Evolutionary conservation across 2,113 vertebrate species (phyloP).

Genomic region (Oryctolagus cuniculus): mOryCun1.1 NC_091432.1:3209501-3210000

Average conservation of each 20-base stretch:
- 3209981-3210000: constrained; percentile 57
- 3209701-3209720: too few relatives aligned
- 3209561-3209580: not conserved
- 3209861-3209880: constrained; percentile 74
- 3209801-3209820: constrained; percentile 22
- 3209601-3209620: too few relatives aligned
- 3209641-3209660: too few relatives aligned
- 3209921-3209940: constrained; percentile 62
- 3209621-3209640: too few relatives aligned
- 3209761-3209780: not conserved
- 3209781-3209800: too few relatives aligned
- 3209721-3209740: too few relatives aligned
- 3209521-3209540: not conserved
- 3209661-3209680: not conserved
- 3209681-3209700: not conserved
- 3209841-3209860: constrained; percentile 58
- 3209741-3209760: not conserved
- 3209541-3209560: not conserved
- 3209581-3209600: not conserved
- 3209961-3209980: constrained; percentile 65
- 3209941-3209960: constrained; percentile 57
- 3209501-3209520: too few relatives aligned
- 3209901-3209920: constrained; percentile 54
- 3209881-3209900: constrained; percentile 76
- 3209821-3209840: constrained; percentile 63